Percentiles rank a stretch among this genome's conserved stretches.
Evolutionary conservation across 1,140 invertebrate genomes (phyloP).

Genomic region (Coenobita brevimanus): DNA sequence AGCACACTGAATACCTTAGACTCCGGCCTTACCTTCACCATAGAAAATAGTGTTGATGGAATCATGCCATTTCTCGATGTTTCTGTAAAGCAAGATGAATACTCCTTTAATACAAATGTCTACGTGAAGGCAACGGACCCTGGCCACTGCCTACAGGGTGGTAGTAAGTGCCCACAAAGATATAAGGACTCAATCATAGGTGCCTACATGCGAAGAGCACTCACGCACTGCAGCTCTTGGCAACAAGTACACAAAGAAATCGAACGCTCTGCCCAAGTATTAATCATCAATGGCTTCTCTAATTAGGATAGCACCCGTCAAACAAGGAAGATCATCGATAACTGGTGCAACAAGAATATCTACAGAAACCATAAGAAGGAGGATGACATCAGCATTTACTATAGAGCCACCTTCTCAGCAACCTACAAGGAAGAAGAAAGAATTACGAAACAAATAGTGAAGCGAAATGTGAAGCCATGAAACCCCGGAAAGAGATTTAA

Average conservation of each 20-base stretch:
- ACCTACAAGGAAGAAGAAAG: too few species aligned
- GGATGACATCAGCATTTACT: too few species aligned
- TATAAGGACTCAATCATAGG: not conserved
- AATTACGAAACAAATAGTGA: too few species aligned
- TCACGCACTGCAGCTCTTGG: not conserved
- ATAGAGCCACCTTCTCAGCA: too few species aligned
- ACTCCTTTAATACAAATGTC: not conserved
- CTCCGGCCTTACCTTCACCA: not conserved
- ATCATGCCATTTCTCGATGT: not conserved
- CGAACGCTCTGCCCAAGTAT: not conserved
- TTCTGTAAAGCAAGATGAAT: not conserved
- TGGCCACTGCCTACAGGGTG: not conserved
- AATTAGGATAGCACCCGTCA: too few species aligned
- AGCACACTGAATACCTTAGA: not conserved
- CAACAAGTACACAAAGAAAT: conserved; percentile 9
- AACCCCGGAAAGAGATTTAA: too few species aligned
- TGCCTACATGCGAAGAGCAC: conserved; percentile 2
- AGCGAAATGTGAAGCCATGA: too few species aligned
- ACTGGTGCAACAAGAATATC: too few species aligned
- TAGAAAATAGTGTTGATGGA: not conserved
- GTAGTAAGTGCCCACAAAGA: not conserved
- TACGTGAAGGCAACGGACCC: not conserved
- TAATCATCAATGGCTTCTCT: not conserved
- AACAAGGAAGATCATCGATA: too few species aligned
- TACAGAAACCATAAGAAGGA: too few species aligned